Conservation (phyloP, 2,797 vertebrate genomes). For the Synanceia verrucosa region DNA sequence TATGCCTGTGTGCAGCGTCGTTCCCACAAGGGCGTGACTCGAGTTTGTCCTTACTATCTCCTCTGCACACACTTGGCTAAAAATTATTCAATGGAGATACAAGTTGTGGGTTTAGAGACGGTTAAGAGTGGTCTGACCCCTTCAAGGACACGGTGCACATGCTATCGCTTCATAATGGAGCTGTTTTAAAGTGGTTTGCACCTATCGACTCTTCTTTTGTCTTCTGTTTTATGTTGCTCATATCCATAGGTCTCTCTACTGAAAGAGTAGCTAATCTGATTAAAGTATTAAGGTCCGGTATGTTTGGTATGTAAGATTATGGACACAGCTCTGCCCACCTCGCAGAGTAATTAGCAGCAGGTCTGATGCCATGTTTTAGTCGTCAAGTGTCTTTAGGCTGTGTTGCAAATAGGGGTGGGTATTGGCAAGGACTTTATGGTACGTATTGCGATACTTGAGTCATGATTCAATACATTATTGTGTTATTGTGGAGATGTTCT, state of each 20-base stretch:
- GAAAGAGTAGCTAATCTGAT: conserved; percentile 68
- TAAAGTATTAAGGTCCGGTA: conserved; percentile 63
- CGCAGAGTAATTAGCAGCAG: conserved; percentile 38
- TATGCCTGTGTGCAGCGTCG: background rate
- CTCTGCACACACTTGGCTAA: conserved; percentile 18
- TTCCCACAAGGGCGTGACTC: conserved; percentile 64
- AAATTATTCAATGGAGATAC: conserved; percentile 16
- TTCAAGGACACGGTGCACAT: background rate
- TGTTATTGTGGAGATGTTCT: too few species aligned
- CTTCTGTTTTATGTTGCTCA: conserved; percentile 7
- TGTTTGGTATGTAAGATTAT: conserved; percentile 75
- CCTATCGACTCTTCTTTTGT: background rate
- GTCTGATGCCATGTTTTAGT: background rate
- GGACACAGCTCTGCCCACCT: conserved; percentile 31
- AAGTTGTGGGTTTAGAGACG: background rate
- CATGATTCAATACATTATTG: too few species aligned
- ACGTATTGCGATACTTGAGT: too few species aligned
- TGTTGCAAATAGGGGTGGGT: too few species aligned
- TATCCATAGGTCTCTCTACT: conserved; percentile 47
- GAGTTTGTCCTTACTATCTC: conserved; percentile 56
- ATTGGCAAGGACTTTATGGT: too few species aligned
- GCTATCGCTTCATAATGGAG: background rate
- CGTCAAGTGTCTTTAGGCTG: background rate
- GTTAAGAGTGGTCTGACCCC: background rate
- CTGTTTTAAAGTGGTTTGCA: background rate